Evolutionary conservation across 2,113 vertebrate genomes (phyloP).

Genomic region (Rhombomys opimus): DNA sequence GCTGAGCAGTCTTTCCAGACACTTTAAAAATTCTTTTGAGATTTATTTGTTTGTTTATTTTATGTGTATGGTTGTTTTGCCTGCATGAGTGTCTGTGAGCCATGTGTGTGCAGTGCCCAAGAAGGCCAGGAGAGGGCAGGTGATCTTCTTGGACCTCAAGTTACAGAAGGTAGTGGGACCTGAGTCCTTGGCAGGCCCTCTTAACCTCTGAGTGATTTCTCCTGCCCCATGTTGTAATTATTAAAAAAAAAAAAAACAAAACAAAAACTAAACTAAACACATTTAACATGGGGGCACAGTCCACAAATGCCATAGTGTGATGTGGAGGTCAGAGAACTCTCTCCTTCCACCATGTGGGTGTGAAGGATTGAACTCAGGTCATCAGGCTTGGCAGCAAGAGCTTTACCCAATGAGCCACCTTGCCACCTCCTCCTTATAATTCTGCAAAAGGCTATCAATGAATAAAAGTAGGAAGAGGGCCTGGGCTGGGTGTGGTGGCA

Average conservation of each 20-base stretch:
- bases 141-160: not conserved
- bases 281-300: not conserved
- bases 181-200: not conserved
- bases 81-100: not conserved
- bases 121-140: not conserved
- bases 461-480: not conserved
- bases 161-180: not conserved
- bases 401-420: not conserved
- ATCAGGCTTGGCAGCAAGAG: not conserved
- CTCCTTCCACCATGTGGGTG: not conserved
- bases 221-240: not conserved
- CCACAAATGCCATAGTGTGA: not conserved
- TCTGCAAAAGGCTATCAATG: slow-evolving; percentile 39
- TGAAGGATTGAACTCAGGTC: not conserved
- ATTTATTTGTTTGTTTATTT: not conserved
- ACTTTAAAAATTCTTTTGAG: not conserved
- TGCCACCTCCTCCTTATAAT: slow-evolving; percentile 9
- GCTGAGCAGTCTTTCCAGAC: too few relatives aligned
- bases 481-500: too few relatives aligned
- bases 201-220: not conserved
- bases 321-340: not conserved
- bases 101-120: not conserved
- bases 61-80: not conserved
- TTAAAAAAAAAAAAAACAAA: not conserved
- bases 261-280: not conserved